Base-by-base conservation (phyloP, 1,140 invertebrate genomes). In the Streblospio benedicti region DNA sequence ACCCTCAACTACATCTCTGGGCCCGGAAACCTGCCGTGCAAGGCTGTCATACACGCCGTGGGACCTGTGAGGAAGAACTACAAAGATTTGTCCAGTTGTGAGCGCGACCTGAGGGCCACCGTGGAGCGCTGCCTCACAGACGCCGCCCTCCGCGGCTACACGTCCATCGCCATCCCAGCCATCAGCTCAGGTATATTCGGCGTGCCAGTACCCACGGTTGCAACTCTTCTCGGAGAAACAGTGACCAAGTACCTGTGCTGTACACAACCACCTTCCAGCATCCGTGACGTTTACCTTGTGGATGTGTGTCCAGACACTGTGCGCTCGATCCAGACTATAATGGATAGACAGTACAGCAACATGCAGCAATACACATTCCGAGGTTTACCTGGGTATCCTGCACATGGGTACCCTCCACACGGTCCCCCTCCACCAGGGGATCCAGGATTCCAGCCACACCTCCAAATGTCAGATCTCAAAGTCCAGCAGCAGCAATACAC, bases 21-120 rank as follows among this genome's bases (percentile, higher is more conserved):
- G 25, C 47, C 67, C 18, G 70, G 70, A 41, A 59, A 51, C 4
- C 47, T 70, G 16, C 54, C 59, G 1, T 69, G 62, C 57, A 66
- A 67, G 32, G 27, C 27, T 25, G 56, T 72, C 4, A 56, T 67
- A 9, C 70, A 72, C 59, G 69, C 68, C 43, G 70, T 71, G 5
- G 69, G 69, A n/a, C 70, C 70, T n/a, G n/a, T n/a, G n/a, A n/a
- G n/a, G n/a, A n/a, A n/a, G n/a, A n/a, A n/a, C n/a, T n/a, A n/a
- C n/a, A n/a, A n/a, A n/a, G n/a, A n/a, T n/a, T n/a, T n/a, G n/a
- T n/a, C n/a, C n/a, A n/a, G n/a, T n/a, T n/a, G n/a, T n/a, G n/a
- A n/a, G n/a, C n/a, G n/a, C n/a, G n/a, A n/a, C n/a, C n/a, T n/a
- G n/a, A n/a, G n/a, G n/a, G n/a, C n/a, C n/a, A n/a, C n/a, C n/a